phyloP scores from a whole-genome alignment of 2,888 invertebrate genomes.

The Lagria hirta region DNA sequence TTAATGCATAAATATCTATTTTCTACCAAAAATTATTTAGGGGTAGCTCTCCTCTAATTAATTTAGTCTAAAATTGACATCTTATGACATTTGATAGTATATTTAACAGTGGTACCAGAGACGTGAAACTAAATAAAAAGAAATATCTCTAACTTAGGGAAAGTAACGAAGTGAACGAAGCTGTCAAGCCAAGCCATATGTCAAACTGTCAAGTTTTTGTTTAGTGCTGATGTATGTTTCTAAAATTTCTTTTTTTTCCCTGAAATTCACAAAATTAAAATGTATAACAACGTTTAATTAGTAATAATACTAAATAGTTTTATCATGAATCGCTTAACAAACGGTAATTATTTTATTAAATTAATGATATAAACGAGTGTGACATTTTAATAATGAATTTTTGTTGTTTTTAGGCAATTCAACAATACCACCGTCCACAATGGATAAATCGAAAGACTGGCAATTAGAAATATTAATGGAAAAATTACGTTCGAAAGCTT shows the following conservation, averaged over 20 bases:
- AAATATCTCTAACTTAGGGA: slow-evolving; percentile 16
- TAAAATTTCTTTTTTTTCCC: slow-evolving; percentile 26
- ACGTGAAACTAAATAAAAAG: too few relatives aligned
- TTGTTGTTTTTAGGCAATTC: slow-evolving; percentile 31
- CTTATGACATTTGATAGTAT: too few relatives aligned
- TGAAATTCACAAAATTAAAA: slow-evolving; percentile 28
- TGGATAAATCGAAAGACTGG: slow-evolving; percentile 69
- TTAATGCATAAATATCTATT: too few relatives aligned
- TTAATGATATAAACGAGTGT: too few relatives aligned
- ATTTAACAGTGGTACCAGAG: too few relatives aligned
- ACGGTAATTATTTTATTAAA: slow-evolving; percentile 36
- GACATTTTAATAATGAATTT: slow-evolving; percentile 7
- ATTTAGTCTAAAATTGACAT: too few relatives aligned
- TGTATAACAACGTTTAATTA: slow-evolving; percentile 24
- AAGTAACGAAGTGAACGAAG: slow-evolving; percentile 26
- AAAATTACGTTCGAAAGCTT: slow-evolving; percentile 80
- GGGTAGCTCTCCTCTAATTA: too few relatives aligned
- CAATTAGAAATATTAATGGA: slow-evolving; percentile 91
- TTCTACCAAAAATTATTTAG: too few relatives aligned
- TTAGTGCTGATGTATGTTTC: slow-evolving; percentile 37
- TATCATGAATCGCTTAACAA: slow-evolving; percentile 40
- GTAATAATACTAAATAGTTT: too few relatives aligned
- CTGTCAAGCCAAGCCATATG: too few relatives aligned
- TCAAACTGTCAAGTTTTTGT: slow-evolving; percentile 43
- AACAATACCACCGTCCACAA: slow-evolving; percentile 35